Evolutionary conservation across 2,888 invertebrate species (phyloP).

Genomic region (Drosophila nr. perissopoda): DNA sequence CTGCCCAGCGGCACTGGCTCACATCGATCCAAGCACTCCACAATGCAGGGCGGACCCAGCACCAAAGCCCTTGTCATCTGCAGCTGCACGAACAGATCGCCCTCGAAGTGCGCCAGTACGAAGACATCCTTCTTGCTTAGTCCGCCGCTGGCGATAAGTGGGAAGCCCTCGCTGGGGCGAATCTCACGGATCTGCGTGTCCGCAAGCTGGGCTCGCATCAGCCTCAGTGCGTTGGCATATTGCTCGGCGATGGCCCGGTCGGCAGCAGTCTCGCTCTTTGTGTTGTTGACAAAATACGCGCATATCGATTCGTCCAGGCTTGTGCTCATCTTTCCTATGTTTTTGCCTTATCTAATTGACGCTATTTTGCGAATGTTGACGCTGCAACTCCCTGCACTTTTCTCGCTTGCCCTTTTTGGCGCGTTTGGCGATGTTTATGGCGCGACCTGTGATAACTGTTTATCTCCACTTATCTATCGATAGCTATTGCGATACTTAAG

Average conservation of each 20-base stretch:
- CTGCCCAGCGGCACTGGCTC: slow-evolving; percentile 90
- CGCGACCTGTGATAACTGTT: slow-evolving; percentile 7
- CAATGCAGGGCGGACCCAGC: slow-evolving; percentile 92
- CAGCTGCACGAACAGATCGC: slow-evolving; percentile 89
- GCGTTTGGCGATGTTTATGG: slow-evolving; percentile 20
- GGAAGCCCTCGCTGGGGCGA: slow-evolving; percentile 87
- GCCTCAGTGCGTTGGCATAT: slow-evolving; percentile 63
- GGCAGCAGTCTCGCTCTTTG: slow-evolving; percentile 36
- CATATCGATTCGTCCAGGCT: slow-evolving; percentile 80
- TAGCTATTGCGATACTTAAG: background rate
- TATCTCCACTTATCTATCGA: slow-evolving; percentile 10
- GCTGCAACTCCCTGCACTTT: background rate
- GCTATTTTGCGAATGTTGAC: background rate
- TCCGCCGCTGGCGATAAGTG: slow-evolving; percentile 86
- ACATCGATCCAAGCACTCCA: slow-evolving; percentile 90
- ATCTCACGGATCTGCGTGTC: slow-evolving; percentile 87
- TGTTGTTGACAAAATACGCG: slow-evolving; percentile 81
- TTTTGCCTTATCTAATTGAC: background rate
- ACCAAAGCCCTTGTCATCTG: slow-evolving; percentile 89
- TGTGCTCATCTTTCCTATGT: slow-evolving; percentile 64
- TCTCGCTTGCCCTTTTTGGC: slow-evolving; percentile 30
- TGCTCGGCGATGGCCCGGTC: slow-evolving; percentile 43
- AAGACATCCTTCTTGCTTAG: slow-evolving; percentile 90
- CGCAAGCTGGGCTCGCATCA: slow-evolving; percentile 77
- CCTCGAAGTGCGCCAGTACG: slow-evolving; percentile 91